Base-by-base conservation (phyloP, 2,888 invertebrate species). In the Hypselothyrea guttata region DNA sequence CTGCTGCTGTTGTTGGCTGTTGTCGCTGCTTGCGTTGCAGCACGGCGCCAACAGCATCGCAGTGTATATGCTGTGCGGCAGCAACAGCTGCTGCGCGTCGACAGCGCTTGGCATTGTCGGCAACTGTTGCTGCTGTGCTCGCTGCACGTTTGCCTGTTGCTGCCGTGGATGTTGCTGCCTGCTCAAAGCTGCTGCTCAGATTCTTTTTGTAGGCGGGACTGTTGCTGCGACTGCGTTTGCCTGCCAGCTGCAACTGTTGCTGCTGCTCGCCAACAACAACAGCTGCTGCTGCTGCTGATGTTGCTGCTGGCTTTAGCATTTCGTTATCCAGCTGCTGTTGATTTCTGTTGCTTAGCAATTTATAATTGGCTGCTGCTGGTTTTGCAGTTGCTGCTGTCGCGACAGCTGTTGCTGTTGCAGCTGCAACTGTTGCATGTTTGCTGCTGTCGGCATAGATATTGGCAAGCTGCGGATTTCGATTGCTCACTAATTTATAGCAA, bases 171-270 rank as follows among this genome's bases (percentile, higher is more conserved):
- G 27, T 7, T 48, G 61, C 22, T 31, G 57, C 35, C 41, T 82
- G 84, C 49, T 88, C 89, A 57, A 89, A 89, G 22, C 87, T 88
- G 33, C 84, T 75, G 69, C 86, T 79, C 12, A 89, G 79, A 75
- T 90, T 90, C 65, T 89, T 89, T 52, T 88, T 86, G 79, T 86
- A 89, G 64, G 83, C 83, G 53, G 78, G 77, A 58, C 81, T 81
- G 62, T 58, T 62, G 64, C 65, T 72, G 55, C 55, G 74, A 56
- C 65, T 71, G 51, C 68, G 48, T 22, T 48, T 52, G 28, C 47
- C 7, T 52, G 47, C n/a, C 58, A 38, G 46, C 12, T 47, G 22
- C 22, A 22, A 22, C 22, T 22, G 22, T 22, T 78, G 56, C n/a
- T 66, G 60, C 18, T 66, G 41, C 45, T n/a, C 44, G 46, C 12